Conservation (phyloP, 2,888 invertebrate genomes). For the Cheilosia pagana region DNA sequence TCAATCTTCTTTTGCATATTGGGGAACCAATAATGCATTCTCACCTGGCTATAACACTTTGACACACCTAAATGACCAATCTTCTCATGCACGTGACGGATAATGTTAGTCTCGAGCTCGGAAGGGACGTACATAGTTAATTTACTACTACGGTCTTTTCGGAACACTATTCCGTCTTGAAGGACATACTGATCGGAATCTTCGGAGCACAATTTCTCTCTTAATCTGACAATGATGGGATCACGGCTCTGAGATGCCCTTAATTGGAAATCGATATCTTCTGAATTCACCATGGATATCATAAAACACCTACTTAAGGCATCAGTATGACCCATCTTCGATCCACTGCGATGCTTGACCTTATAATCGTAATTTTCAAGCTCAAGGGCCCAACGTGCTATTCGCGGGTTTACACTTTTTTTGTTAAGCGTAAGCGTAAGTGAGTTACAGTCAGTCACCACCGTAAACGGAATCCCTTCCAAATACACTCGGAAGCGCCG, state of each 20-base stretch:
- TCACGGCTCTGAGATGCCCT: slow-evolving; percentile 74
- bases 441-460: no score
- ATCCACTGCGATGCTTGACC: no score
- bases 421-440: no score
- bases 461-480: no score
- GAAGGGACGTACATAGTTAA: slow-evolving; percentile 76
- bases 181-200: background rate
- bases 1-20: slow-evolving; percentile 57
- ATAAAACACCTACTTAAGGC: no score
- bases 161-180: slow-evolving; percentile 20
- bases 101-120: slow-evolving; percentile 77
- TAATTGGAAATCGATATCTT: slow-evolving; percentile 3
- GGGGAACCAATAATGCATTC: slow-evolving; percentile 73
- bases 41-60: slow-evolving; percentile 76
- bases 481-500: no score
- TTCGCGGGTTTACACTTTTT: no score
- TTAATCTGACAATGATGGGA: background rate
- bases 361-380: no score
- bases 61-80: slow-evolving; percentile 77
- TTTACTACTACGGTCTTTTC: background rate
- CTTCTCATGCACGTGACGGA: slow-evolving; percentile 76
- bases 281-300: no score
- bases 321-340: no score
- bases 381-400: no score
- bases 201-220: background rate